Base-by-base conservation (phyloP, 2,888 invertebrate species). In the Adelognathus sp. region DNA sequence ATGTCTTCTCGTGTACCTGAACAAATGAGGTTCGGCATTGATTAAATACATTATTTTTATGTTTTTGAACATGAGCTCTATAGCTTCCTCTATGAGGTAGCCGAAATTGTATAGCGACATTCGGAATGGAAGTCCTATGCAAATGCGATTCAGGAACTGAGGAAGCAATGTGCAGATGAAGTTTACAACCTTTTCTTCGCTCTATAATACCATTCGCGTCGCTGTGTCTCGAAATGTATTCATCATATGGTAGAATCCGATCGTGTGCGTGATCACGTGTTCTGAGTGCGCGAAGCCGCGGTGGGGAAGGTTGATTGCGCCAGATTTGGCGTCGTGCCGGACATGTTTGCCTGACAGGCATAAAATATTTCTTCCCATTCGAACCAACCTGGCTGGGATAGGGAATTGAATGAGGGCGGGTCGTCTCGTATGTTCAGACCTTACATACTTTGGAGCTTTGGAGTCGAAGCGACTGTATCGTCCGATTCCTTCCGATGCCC, bases 311-410 rank as follows among this genome's bases (percentile, higher is more conserved):
- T 60, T 60, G 44, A 75, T 56, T 64, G 39, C 16, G 29, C 36
- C 61, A 21, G 36, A 41, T 41, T 69, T 66, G 21, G 7, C 11
- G 21, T 21, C 44, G 54, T 36, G 46, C 44, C n/a, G 33, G 50
- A 14, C 44, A 54, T 33, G 69, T 44, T 66, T 75, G 44, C 46
- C 61, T 27, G 61, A 60, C 76, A 29, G 54, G 31, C 61, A 56
- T 61, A 76, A 70, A 76, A 76, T 76, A 76, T 66, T 70, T 61
- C 31, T 63, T 66, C 63, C 70, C 70, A 76, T 69, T 76, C 58
- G 61, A 50, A 61, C 63, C 61, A 18, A 52, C 60, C 72, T 18
- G 24, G 14, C 36, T 52, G n/a, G 52, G 64, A n/a, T 64, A 31
- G 52, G 64, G 50, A 66, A 66, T 36, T 66, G 64, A 66, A 21